Evolutionary conservation across 2,797 vertebrate species (phyloP).

Genomic region (Perodicticus potto): DNA sequence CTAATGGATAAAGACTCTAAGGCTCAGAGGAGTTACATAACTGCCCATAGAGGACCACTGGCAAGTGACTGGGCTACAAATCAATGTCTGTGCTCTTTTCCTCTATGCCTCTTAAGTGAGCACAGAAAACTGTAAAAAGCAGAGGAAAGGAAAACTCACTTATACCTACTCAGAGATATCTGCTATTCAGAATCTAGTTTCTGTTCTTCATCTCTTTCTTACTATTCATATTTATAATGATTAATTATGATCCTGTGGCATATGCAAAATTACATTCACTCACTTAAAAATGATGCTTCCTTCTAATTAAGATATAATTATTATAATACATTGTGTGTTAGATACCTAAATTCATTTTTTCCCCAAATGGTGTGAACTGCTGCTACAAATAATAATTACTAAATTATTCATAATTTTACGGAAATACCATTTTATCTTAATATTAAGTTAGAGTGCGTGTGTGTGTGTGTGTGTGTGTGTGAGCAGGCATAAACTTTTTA

Average conservation of each 20-base stretch:
- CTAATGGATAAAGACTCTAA: neutral
- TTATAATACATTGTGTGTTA: conserved; percentile 8
- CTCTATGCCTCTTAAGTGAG: neutral
- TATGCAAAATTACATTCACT: neutral
- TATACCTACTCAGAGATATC: neutral
- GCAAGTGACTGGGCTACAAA: neutral
- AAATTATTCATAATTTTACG: conserved; percentile 26
- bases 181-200: neutral
- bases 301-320: conserved; percentile 16
- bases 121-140: neutral
- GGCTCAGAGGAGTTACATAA: neutral
- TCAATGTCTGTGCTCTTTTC: neutral
- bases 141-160: neutral
- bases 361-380: neutral
- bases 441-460: neutral
- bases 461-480: neutral
- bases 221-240: conserved; percentile 6
- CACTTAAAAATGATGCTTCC: conserved; percentile 26
- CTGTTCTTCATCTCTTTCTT: neutral
- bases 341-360: neutral
- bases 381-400: neutral
- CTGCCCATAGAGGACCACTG: neutral
- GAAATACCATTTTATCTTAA: neutral
- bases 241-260: neutral
- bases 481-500: neutral